Percentiles rank a stretch among this genome's conserved stretches.
Evolutionary conservation across 2,113 vertebrate genomes (phyloP).

Genomic region (Butorides virescens): DNA sequence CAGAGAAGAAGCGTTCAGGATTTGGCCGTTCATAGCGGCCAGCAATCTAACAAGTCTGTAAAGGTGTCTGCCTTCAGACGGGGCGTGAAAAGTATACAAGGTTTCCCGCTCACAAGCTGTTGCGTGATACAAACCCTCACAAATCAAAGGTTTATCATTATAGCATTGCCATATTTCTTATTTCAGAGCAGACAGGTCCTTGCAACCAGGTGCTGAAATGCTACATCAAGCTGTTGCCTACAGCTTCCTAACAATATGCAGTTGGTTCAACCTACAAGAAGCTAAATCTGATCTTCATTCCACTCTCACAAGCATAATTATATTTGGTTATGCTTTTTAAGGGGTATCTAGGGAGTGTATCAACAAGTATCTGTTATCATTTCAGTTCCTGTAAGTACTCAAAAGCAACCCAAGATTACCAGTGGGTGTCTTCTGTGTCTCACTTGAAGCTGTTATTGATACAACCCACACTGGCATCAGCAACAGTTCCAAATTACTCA

Average conservation of each 20-base stretch:
- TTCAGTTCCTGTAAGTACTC: background rate
- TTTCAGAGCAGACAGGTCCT: background rate
- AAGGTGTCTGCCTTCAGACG: background rate
- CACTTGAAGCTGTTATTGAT: background rate
- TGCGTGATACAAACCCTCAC: background rate
- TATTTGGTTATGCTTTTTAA: background rate
- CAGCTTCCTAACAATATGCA: background rate
- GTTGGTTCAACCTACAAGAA: background rate
- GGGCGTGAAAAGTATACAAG: background rate
- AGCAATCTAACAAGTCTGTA: background rate
- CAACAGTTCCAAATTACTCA: background rate
- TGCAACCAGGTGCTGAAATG: background rate
- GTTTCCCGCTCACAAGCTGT: background rate
- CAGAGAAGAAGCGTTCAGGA: background rate
- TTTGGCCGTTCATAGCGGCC: background rate
- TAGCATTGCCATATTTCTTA: background rate
- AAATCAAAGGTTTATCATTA: background rate
- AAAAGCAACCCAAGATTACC: background rate
- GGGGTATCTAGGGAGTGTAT: background rate
- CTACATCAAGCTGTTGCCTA: background rate
- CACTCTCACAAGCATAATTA: background rate
- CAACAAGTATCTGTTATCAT: background rate
- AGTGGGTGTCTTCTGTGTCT: background rate
- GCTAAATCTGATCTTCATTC: background rate
- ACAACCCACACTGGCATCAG: background rate